phyloP scores from a whole-genome alignment of 2,113 vertebrate species.

The Merops nubicus region DNA sequence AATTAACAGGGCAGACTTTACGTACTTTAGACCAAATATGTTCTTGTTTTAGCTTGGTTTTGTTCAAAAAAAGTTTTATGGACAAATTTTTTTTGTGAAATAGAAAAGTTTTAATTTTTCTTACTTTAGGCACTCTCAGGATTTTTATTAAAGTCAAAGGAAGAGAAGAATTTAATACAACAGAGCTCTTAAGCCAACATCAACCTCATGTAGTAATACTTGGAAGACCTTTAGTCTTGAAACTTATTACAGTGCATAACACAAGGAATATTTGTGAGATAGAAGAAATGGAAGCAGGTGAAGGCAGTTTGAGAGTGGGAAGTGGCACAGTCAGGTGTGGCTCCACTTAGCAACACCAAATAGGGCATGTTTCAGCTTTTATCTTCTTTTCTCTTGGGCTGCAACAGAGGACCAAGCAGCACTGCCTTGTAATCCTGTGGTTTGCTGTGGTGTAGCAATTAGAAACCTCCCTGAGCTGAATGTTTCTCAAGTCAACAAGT shows the following conservation, averaged over 20 bases:
- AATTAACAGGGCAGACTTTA: background rate
- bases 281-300: background rate
- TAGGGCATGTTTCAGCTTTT: background rate
- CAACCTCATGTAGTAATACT: background rate
- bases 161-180: background rate
- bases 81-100: background rate
- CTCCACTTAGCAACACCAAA: background rate
- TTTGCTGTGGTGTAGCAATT: background rate
- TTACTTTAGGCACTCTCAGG: background rate
- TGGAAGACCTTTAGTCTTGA: background rate
- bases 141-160: background rate
- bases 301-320: background rate
- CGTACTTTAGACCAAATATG: background rate
- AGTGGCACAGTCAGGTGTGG: background rate
- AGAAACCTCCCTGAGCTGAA: background rate
- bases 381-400: background rate
- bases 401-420: background rate
- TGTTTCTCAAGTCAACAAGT: background rate
- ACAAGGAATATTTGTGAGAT: background rate
- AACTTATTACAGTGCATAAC: background rate
- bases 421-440: background rate
- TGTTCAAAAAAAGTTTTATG: background rate
- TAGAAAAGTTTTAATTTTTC: background rate
- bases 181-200: constrained; percentile 20
- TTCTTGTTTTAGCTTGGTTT: background rate